Percentiles rank a stretch among this genome's conserved stretches.
These are phyloP conservation scores for Lepidurus apus DNA, from an alignment of 1,140 invertebrate genomes.

Conservation along the genomic window DNA sequence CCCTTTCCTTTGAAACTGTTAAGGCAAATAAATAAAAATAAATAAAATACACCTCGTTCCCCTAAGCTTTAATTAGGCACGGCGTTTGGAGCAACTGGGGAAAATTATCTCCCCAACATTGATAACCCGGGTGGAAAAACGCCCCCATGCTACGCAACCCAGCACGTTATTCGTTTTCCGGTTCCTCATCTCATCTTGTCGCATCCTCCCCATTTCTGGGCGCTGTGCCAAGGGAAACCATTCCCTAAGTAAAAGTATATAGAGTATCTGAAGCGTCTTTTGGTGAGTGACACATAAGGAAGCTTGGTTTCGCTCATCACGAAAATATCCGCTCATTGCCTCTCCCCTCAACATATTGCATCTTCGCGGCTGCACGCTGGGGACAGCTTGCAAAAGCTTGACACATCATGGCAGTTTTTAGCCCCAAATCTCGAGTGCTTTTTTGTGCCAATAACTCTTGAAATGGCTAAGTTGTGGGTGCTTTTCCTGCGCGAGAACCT, in stretches of 20 bases:
- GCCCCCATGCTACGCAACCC: neutral
- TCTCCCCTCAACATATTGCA: neutral
- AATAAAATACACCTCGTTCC: neutral
- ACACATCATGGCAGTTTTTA: no score
- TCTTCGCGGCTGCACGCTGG: no score
- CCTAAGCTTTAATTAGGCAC: neutral
- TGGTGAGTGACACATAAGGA: neutral
- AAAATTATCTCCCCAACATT: neutral
- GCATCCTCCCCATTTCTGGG: neutral
- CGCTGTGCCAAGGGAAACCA: neutral
- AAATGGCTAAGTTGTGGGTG: neutral
- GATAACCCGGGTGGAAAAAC: neutral
- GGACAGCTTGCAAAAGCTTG: no score
- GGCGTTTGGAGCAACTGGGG: neutral
- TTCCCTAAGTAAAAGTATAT: neutral
- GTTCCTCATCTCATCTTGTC: neutral
- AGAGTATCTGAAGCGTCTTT: neutral
- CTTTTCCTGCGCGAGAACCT: neutral
- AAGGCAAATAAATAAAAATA: neutral
- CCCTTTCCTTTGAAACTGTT: no score
- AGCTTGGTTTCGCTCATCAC: neutral
- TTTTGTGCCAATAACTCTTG: neutral
- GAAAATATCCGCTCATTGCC: neutral
- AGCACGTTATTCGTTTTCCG: conserved; percentile 14
- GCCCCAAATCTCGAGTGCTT: no score